These are phyloP conservation scores for rat (Rattus norvegicus) DNA, from an alignment of 2,113 vertebrate species.

Conservation along the genomic window DNA sequence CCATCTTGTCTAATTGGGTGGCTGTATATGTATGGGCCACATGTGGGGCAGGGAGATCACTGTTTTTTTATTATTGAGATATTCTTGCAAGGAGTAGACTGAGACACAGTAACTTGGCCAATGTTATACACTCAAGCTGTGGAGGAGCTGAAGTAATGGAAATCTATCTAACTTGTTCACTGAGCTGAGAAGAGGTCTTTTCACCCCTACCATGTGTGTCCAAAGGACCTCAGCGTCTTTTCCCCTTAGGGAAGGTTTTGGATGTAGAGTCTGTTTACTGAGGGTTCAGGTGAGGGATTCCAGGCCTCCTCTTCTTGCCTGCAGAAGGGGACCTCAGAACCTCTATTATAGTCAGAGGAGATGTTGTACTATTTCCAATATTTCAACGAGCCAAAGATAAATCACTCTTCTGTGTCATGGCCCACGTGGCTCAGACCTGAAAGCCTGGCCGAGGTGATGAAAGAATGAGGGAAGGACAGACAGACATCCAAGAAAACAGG, in stretches of 20 bases:
- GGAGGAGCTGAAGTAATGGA: neutral
- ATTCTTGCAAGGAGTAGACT: conserved; percentile 39
- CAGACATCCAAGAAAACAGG: neutral
- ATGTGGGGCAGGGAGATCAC: no score
- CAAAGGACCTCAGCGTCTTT: neutral
- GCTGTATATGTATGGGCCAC: no score
- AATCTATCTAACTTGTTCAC: neutral
- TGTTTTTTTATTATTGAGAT: conserved; percentile 4
- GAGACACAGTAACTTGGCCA: neutral
- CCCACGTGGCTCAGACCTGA: neutral
- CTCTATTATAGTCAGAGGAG: neutral
- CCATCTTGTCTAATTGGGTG: no score
- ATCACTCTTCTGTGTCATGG: neutral
- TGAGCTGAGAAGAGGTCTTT: conserved; percentile 4
- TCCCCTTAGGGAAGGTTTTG: neutral
- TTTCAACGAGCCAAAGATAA: neutral
- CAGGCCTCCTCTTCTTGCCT: neutral
- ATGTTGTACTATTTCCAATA: neutral
- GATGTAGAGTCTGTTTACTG: neutral
- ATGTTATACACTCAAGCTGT: neutral
- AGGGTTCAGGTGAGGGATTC: neutral
- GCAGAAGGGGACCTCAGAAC: neutral
- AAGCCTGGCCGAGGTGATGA: neutral
- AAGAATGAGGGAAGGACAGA: neutral
- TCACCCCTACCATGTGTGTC: rapidly evolving